A percentile compares a stretch with the other conserved stretches of the same genome.
These are phyloP conservation scores for Pantala flavescens DNA, from an alignment of 1,140 invertebrate species.

Conservation along the genomic window DNA sequence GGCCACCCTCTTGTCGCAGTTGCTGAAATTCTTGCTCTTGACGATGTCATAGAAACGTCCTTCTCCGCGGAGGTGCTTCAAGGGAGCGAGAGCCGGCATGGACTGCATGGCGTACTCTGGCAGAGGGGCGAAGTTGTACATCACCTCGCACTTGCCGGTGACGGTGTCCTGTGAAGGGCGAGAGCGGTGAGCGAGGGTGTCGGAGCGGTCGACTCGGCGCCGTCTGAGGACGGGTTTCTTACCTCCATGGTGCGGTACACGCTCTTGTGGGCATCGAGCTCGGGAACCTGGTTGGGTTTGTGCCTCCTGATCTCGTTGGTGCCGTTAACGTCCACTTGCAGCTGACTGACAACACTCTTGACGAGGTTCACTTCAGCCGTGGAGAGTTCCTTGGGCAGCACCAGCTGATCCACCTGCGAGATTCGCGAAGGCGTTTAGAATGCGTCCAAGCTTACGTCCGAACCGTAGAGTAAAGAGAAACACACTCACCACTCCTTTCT, in stretches of 20 bases:
- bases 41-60: constrained; percentile 45
- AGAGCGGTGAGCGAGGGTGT: background rate
- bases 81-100: constrained; percentile 41
- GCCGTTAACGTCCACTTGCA: constrained; percentile 49
- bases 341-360: constrained; percentile 49
- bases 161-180: constrained; percentile 39
- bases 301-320: constrained; percentile 35
- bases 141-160: constrained; percentile 52
- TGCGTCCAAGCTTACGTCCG: background rate
- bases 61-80: constrained; percentile 32
- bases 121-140: constrained; percentile 50
- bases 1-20: constrained; percentile 44
- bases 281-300: constrained; percentile 38
- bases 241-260: constrained; percentile 52
- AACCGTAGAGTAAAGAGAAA: background rate
- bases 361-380: constrained; percentile 54
- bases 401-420: constrained; percentile 37
- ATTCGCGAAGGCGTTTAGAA: constrained; percentile 7
- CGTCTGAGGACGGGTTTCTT: background rate
- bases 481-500: constrained; percentile 39
- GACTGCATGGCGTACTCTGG: constrained; percentile 36
- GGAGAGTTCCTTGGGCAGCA: constrained; percentile 38
- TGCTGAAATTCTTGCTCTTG: constrained; percentile 54
- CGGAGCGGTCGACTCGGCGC: too few species aligned
- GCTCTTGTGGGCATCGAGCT: constrained; percentile 33